phyloP scores from a whole-genome alignment of 1,140 invertebrate species.

The Augochlora pura region DNA sequence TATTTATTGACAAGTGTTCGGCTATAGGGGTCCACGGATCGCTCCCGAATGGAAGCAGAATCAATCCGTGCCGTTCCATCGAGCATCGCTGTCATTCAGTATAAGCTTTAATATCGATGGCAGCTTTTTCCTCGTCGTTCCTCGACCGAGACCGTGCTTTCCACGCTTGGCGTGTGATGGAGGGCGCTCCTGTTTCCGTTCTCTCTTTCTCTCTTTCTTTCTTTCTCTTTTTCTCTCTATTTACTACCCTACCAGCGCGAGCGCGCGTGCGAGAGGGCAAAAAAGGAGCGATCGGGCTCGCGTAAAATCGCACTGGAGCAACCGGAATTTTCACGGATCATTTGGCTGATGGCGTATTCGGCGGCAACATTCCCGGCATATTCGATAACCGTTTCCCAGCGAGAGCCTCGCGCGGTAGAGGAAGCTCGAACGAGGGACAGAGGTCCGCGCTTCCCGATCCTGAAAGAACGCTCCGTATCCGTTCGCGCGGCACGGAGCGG shows the following conservation, averaged over 20 bases:
- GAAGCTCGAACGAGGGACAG: constrained; percentile 18
- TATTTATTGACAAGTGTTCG: constrained; percentile 54
- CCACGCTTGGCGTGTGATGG: constrained; percentile 1
- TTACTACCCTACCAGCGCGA: no score
- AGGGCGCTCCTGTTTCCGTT: no score
- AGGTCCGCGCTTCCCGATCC: not conserved
- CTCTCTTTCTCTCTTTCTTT: not conserved
- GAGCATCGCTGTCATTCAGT: constrained; percentile 56
- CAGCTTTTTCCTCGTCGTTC: constrained; percentile 38
- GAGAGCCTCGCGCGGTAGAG: constrained; percentile 17
- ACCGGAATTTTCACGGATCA: constrained; percentile 73
- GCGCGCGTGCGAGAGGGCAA: constrained; percentile 22
- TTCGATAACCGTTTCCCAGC: constrained; percentile 65
- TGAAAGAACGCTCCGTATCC: constrained; percentile 13
- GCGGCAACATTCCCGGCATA: constrained; percentile 64
- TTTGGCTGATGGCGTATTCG: constrained; percentile 73
- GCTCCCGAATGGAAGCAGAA: constrained; percentile 48
- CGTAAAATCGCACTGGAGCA: constrained; percentile 62
- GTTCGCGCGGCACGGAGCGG: no score
- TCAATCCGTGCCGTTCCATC: constrained; percentile 45
- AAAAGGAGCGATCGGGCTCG: constrained; percentile 41
- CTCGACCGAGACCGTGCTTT: constrained; percentile 40
- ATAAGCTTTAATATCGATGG: constrained; percentile 69
- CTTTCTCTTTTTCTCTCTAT: no score
- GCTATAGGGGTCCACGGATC: constrained; percentile 62